phyloP scores from a whole-genome alignment of 2,888 invertebrate genomes.

The Salticus scenicus region DNA sequence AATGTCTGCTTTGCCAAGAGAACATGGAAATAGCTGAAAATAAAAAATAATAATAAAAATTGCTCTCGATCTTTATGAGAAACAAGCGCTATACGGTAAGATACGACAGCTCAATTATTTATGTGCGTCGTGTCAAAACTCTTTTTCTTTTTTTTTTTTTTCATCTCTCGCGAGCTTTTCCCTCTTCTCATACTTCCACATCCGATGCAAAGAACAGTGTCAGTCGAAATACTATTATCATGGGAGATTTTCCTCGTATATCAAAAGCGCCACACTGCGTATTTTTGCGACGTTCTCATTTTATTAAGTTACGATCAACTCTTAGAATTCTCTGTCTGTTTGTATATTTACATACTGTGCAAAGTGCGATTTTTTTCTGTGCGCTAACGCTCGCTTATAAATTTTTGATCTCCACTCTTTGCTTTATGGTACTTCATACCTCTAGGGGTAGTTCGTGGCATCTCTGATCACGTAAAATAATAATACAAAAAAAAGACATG shows the following conservation, averaged over 20 bases:
- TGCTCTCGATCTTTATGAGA: slow-evolving; percentile 22
- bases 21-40: slow-evolving; percentile 16
- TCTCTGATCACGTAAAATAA: neutral
- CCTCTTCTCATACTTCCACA: slow-evolving; percentile 27
- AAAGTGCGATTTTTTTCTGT: slow-evolving; percentile 9
- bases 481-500: neutral
- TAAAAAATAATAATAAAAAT: slow-evolving; percentile 33
- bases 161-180: slow-evolving; percentile 13
- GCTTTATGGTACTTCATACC: slow-evolving; percentile 1
- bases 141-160: too few relatives aligned
- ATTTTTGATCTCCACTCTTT: slow-evolving; percentile 43
- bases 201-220: slow-evolving; percentile 30
- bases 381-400: slow-evolving; percentile 24
- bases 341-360: slow-evolving; percentile 26
- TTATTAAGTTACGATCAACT: slow-evolving; percentile 65
- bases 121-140: slow-evolving; percentile 50
- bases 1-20: slow-evolving; percentile 55
- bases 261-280: slow-evolving; percentile 5
- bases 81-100: slow-evolving; percentile 25
- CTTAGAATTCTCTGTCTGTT: slow-evolving; percentile 34
- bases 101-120: slow-evolving; percentile 61
- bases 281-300: slow-evolving; percentile 37
- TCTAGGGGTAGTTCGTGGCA: slow-evolving; percentile 9
- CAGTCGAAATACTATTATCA: slow-evolving; percentile 49
- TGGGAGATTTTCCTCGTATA: slow-evolving; percentile 29